These are phyloP conservation scores for Crocodylus rhombifer DNA, from an alignment of 2,797 vertebrate species.

Conservation along the genomic window DNA sequence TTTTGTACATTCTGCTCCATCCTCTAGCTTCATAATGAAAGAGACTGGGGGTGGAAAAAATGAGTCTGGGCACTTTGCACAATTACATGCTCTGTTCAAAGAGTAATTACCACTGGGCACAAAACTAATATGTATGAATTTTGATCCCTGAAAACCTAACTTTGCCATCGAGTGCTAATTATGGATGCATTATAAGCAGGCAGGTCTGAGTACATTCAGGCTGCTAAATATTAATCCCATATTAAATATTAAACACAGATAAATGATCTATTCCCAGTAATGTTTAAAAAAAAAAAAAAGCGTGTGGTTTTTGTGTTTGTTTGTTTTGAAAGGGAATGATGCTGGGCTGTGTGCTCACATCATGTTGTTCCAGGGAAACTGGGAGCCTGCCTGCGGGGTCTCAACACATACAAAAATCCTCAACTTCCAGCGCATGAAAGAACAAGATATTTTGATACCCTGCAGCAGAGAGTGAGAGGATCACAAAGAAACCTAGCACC, in stretches of 20 bases:
- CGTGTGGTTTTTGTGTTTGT: constrained; percentile 5
- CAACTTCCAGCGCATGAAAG: fast-evolving
- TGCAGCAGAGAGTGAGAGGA: neutral
- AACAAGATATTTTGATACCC: neutral
- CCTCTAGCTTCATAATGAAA: constrained; percentile 16
- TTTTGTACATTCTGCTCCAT: constrained; percentile 8
- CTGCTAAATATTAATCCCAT: constrained; percentile 27
- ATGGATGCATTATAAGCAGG: constrained; percentile 43
- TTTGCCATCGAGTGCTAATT: constrained; percentile 36
- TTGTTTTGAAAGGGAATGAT: neutral
- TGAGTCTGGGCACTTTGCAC: constrained; percentile 60
- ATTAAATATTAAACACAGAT: constrained; percentile 63
- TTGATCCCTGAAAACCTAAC: constrained; percentile 59
- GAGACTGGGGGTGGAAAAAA: neutral
- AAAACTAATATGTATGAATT: constrained; percentile 67
- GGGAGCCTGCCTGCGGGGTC: neutral
- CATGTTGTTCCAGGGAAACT: fast-evolving
- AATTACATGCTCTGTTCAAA: constrained; percentile 62
- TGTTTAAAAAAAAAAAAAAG: neutral
- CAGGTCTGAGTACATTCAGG: constrained; percentile 51
- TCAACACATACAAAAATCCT: neutral
- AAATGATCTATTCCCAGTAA: constrained; percentile 8
- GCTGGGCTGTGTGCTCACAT: fast-evolving
- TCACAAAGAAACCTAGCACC: neutral
- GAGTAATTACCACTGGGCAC: constrained; percentile 73